These are phyloP conservation scores for Tanaodytes sp. DNA, from an alignment of 2,888 invertebrate genomes.

Conservation along the genomic window DNA sequence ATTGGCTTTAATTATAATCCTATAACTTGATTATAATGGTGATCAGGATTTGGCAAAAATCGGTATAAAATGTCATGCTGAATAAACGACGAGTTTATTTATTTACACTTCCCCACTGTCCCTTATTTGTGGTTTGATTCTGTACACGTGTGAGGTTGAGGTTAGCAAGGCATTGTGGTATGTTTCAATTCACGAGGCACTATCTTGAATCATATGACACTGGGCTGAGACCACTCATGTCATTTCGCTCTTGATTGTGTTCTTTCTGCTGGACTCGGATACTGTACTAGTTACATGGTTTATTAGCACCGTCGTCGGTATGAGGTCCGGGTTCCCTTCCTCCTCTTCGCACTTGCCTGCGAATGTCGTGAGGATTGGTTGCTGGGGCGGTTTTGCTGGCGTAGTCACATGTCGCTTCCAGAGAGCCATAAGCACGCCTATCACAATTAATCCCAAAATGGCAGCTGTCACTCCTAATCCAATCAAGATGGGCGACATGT, in stretches of 20 bases:
- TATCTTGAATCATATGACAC: slow-evolving; percentile 50
- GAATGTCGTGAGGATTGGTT: slow-evolving; percentile 57
- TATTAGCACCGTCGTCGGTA: slow-evolving; percentile 69
- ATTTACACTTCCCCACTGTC: slow-evolving; percentile 48
- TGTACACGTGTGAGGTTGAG: slow-evolving; percentile 53
- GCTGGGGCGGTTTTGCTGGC: slow-evolving; percentile 65
- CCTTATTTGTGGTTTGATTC: slow-evolving; percentile 36
- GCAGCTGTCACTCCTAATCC: slow-evolving; percentile 71
- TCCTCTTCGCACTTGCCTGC: slow-evolving; percentile 65
- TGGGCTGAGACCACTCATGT: slow-evolving; percentile 47
- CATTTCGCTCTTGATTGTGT: slow-evolving; percentile 50
- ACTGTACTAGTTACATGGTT: slow-evolving; percentile 67
- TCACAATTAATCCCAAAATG: slow-evolving; percentile 70
- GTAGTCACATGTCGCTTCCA: slow-evolving; percentile 70
- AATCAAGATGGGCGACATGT: slow-evolving; percentile 71
- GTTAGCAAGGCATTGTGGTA: slow-evolving; percentile 55
- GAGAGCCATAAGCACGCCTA: slow-evolving; percentile 70
- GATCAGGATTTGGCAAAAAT: no score
- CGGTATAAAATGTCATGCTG: slow-evolving; percentile 16
- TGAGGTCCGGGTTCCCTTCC: slow-evolving; percentile 71
- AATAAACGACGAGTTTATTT: slow-evolving; percentile 23
- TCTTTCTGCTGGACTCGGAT: slow-evolving; percentile 48
- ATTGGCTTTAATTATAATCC: no score
- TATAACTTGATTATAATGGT: no score
- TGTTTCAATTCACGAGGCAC: slow-evolving; percentile 56